phyloP scores from a whole-genome alignment of 2,113 vertebrate species.

The Colistium nudipinnis region DNA sequence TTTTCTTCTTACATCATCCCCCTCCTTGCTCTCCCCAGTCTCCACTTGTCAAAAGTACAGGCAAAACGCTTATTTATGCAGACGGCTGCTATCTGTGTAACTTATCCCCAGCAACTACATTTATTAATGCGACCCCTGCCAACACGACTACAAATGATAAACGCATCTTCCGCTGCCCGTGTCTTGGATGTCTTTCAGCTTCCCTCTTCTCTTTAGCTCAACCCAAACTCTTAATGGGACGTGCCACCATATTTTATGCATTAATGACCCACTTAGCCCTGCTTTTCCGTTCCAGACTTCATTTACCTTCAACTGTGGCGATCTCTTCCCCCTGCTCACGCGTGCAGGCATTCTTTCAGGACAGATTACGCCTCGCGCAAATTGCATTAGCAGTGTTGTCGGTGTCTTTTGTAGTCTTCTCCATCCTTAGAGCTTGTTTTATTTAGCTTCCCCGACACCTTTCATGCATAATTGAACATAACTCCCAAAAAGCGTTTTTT shows the following conservation, averaged over 20 bases:
- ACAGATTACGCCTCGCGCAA: conserved; percentile 50
- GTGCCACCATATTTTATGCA: conserved; percentile 58
- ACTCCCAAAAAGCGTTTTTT: background rate
- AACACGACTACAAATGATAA: conserved; percentile 60
- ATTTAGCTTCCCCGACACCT: conserved; percentile 29
- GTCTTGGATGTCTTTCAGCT: conserved; percentile 47
- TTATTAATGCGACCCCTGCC: conserved; percentile 53
- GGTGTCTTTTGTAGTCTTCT: conserved; percentile 35
- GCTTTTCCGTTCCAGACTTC: conserved; percentile 52
- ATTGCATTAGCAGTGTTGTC: conserved; percentile 35
- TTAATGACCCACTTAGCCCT: conserved; percentile 67
- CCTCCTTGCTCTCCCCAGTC: background rate
- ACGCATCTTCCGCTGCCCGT: conserved; percentile 39
- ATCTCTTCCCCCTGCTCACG: conserved; percentile 16
- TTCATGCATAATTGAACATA: conserved; percentile 34
- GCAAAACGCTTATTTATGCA: conserved; percentile 37
- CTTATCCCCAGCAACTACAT: conserved; percentile 45
- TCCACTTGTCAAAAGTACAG: conserved; percentile 16
- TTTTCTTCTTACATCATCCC: background rate
- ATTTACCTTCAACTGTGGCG: conserved; percentile 54
- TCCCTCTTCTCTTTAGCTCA: conserved; percentile 21
- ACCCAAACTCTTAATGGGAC: conserved; percentile 52
- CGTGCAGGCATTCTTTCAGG: conserved; percentile 31
- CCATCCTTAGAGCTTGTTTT: conserved; percentile 29
- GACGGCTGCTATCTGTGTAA: conserved; percentile 39